Evolutionary conservation across 1,140 invertebrate genomes (phyloP).

Genomic region (Drosophila orosa): DNA sequence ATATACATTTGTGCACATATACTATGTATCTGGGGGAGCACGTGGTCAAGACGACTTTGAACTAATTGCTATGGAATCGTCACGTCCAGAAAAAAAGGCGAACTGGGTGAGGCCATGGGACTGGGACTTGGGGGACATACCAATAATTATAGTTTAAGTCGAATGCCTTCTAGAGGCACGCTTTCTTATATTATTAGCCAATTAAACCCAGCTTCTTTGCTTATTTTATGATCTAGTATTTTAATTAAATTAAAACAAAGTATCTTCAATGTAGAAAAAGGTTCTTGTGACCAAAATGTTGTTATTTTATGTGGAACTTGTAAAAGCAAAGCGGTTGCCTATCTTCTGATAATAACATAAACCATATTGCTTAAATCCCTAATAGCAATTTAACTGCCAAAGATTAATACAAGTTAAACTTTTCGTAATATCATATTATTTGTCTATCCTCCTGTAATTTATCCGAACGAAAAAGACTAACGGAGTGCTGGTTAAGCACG

Average conservation of each 20-base stretch:
- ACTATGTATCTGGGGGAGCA: slow-evolving; percentile 7
- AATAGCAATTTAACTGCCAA: too few species aligned
- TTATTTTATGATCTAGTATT: background rate
- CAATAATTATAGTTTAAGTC: background rate
- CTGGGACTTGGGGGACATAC: slow-evolving; percentile 3
- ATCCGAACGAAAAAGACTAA: background rate
- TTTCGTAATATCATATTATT: too few species aligned
- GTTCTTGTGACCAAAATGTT: background rate
- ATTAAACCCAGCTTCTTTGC: background rate
- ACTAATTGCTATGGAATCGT: slow-evolving; percentile 32
- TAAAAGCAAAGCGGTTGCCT: too few species aligned
- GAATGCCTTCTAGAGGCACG: background rate
- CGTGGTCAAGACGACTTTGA: slow-evolving; percentile 28
- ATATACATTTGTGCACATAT: background rate
- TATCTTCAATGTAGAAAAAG: background rate
- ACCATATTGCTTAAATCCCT: too few species aligned
- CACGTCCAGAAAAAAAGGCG: slow-evolving; percentile 18
- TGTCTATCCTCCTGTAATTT: background rate
- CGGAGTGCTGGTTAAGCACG: too few species aligned
- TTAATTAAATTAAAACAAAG: background rate
- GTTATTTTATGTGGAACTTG: too few species aligned
- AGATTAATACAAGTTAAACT: too few species aligned
- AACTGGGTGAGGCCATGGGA: slow-evolving; percentile 6
- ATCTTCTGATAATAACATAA: too few species aligned
- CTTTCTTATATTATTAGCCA: background rate